Evolutionary conservation across 2,888 invertebrate genomes (phyloP).

Genomic region (Drosophila leonis): DNA sequence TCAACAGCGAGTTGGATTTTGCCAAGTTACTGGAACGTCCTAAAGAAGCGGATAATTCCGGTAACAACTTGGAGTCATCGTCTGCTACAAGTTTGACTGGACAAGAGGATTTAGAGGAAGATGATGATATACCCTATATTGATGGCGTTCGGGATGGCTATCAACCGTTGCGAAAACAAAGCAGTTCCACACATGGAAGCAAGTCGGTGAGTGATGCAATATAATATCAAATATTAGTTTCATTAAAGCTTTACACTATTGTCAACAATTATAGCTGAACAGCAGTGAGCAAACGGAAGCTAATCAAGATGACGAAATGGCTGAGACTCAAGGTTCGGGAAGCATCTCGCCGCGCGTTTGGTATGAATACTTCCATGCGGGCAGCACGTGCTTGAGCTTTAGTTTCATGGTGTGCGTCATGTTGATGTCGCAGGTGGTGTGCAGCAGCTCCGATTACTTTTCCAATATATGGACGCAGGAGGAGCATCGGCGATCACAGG

Average conservation of each 20-base stretch:
- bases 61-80: slow-evolving; percentile 19
- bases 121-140: slow-evolving; percentile 85
- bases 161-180: slow-evolving; percentile 75
- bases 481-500: slow-evolving; percentile 80
- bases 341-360: slow-evolving; percentile 85
- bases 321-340: slow-evolving; percentile 85
- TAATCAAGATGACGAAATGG: slow-evolving; percentile 68
- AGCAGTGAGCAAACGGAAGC: slow-evolving; percentile 69
- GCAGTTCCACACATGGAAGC: slow-evolving; percentile 65
- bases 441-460: slow-evolving; percentile 88
- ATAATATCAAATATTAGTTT: neutral
- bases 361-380: slow-evolving; percentile 86
- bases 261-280: slow-evolving; percentile 59
- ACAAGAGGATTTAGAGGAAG: slow-evolving; percentile 64
- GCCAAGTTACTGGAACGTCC: slow-evolving; percentile 86
- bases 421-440: slow-evolving; percentile 87
- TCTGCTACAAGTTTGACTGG: slow-evolving; percentile 31
- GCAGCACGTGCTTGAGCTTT: slow-evolving; percentile 86
- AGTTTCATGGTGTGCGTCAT: slow-evolving; percentile 86
- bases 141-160: slow-evolving; percentile 83
- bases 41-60: slow-evolving; percentile 60
- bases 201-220: slow-evolving; percentile 74
- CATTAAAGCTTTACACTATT: neutral
- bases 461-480: slow-evolving; percentile 87
- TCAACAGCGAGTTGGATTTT: slow-evolving; percentile 86